Evolutionary conservation across 2,113 vertebrate species (phyloP).

Genomic region (Chlorodrepanis virens): DNA sequence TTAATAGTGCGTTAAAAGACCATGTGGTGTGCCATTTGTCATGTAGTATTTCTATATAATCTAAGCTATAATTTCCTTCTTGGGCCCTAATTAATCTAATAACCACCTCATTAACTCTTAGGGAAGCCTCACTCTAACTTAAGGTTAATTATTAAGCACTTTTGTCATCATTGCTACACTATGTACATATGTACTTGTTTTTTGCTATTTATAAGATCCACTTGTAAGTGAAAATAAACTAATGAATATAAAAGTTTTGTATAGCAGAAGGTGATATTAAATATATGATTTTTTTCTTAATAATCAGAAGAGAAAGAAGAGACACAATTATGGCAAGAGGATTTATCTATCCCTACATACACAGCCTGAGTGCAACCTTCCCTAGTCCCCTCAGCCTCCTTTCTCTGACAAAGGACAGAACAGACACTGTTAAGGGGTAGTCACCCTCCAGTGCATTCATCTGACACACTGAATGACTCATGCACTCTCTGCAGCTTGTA

Average conservation of each 20-base stretch:
- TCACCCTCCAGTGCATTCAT: background rate
- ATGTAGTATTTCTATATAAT: conserved; percentile 82
- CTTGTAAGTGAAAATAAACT: background rate
- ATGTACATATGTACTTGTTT: background rate
- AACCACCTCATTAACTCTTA: conserved; percentile 86
- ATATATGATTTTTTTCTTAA: background rate
- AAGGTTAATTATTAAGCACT: conserved; percentile 84
- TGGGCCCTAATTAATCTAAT: conserved; percentile 86
- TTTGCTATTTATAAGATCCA: background rate
- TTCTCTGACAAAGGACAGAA: background rate
- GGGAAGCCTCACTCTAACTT: conserved; percentile 72
- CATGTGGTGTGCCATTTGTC: conserved; percentile 85
- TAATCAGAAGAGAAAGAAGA: background rate
- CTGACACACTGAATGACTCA: background rate
- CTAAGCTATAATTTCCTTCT: conserved; percentile 66
- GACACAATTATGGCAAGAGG: background rate
- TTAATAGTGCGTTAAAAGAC: conserved; percentile 90
- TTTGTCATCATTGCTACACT: background rate
- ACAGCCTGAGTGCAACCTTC: background rate
- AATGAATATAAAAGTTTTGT: background rate
- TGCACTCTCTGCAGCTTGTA: background rate
- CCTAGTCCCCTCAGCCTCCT: background rate
- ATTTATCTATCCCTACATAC: background rate
- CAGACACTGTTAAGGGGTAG: background rate
- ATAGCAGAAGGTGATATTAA: background rate